phyloP scores from a whole-genome alignment of 2,888 invertebrate species.

The Brenthis hecate region DNA sequence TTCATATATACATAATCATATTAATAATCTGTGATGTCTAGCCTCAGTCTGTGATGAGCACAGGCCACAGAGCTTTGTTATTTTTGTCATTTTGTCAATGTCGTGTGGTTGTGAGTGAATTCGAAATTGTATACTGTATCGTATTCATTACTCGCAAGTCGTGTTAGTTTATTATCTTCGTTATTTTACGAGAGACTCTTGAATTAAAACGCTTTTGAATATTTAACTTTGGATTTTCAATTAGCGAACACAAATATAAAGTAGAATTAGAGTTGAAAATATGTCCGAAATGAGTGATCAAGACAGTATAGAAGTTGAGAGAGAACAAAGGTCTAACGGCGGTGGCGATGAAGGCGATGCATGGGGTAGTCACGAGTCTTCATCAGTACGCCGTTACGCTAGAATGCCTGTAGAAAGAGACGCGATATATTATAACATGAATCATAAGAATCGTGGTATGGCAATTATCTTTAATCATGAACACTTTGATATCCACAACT shows the following conservation, averaged over 20 bases:
- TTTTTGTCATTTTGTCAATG: no score
- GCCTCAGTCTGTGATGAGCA: no score
- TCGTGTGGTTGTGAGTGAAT: no score
- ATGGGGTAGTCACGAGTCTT: conserved; percentile 69
- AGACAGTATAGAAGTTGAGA: conserved; percentile 59
- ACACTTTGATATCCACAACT: conserved; percentile 87
- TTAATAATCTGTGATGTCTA: no score
- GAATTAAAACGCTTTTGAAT: no score
- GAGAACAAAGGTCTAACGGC: conserved; percentile 76
- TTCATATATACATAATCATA: no score
- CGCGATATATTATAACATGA: conserved; percentile 93
- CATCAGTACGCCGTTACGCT: conserved; percentile 66
- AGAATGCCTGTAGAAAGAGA: conserved; percentile 86
- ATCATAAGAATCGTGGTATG: conserved; percentile 89
- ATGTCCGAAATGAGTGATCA: conserved; percentile 64
- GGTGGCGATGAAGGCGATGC: conserved; percentile 76
- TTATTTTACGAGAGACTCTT: no score
- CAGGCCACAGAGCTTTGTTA: no score
- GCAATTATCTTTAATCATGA: conserved; percentile 96
- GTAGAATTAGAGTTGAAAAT: conserved; percentile 6
- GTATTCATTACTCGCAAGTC: no score
- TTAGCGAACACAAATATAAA: background rate
- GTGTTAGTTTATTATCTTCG: no score
- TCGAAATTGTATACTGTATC: no score
- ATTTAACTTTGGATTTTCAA: no score